Conservation (phyloP, 2,797 vertebrate genomes). For the Varecia variegata region DNA sequence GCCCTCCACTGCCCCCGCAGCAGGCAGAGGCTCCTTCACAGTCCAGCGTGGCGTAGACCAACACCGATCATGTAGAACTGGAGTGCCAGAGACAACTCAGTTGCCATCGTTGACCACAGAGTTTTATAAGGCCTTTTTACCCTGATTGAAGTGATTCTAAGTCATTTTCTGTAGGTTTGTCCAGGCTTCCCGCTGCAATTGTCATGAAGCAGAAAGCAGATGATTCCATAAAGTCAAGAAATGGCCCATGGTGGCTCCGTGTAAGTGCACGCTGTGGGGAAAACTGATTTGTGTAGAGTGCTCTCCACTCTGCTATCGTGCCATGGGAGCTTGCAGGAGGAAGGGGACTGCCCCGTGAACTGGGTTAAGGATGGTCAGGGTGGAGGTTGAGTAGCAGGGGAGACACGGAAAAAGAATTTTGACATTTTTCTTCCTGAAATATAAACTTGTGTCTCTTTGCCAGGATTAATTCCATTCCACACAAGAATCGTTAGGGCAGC, state of each 20-base stretch:
- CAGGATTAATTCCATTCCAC: not conserved
- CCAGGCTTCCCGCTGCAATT: not conserved
- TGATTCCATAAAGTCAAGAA: not conserved
- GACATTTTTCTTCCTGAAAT: not conserved
- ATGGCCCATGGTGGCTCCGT: not conserved
- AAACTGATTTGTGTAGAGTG: not conserved
- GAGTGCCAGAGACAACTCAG: not conserved
- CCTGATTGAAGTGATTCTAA: not conserved
- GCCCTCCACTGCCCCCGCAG: not conserved
- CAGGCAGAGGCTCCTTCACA: not conserved
- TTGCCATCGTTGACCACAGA: not conserved
- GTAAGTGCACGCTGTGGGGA: not conserved
- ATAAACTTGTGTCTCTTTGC: not conserved
- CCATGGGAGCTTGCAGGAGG: not conserved
- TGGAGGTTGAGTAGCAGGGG: not conserved
- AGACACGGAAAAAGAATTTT: not conserved
- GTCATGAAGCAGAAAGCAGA: not conserved
- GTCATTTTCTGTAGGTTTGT: not conserved
- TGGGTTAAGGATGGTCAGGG: not conserved
- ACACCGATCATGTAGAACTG: not conserved
- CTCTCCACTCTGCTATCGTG: not conserved
- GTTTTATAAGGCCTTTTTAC: not conserved
- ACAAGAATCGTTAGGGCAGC: not conserved
- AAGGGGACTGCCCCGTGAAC: not conserved
- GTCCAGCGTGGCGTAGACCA: fast-evolving